Evolutionary conservation across 2,113 vertebrate species (phyloP).

Genomic region (Tragelaphus imberbis): DNA sequence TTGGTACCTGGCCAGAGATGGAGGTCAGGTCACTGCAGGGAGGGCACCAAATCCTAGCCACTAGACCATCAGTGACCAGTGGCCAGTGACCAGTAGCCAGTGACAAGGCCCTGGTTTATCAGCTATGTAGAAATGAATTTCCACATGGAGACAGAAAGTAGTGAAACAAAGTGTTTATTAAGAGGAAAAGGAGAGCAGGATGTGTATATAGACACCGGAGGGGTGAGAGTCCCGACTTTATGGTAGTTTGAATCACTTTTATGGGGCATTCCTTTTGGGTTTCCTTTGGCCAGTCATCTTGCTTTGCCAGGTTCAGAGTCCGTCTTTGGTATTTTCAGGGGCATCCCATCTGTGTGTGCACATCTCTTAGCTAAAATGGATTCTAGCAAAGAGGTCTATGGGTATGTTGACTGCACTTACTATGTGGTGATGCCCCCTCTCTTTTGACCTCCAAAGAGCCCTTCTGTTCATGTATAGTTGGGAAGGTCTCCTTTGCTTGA

Average conservation of each 20-base stretch:
- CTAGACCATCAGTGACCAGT: background rate
- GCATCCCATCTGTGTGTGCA: background rate
- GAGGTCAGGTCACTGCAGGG: background rate
- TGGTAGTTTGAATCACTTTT: background rate
- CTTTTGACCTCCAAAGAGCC: background rate
- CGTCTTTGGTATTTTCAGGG: background rate
- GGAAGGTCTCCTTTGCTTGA: background rate
- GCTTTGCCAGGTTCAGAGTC: background rate
- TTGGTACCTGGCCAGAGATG: background rate
- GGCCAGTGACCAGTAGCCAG: background rate
- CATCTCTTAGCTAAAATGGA: background rate
- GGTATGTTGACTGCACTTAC: background rate
- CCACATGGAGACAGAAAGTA: background rate
- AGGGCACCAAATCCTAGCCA: background rate
- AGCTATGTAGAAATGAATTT: background rate
- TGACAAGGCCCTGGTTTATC: background rate
- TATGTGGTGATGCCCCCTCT: background rate
- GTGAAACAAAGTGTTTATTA: background rate
- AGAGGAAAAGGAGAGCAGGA: background rate
- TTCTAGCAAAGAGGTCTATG: background rate
- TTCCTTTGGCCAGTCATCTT: background rate
- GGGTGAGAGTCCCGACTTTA: accelerated
- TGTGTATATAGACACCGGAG: background rate
- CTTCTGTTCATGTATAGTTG: background rate
- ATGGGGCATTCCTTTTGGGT: background rate